A percentile compares a stretch with the other conserved stretches of the same genome.
phyloP scores from a whole-genome alignment of 2,113 vertebrate species.

The Chitala chitala region DNA sequence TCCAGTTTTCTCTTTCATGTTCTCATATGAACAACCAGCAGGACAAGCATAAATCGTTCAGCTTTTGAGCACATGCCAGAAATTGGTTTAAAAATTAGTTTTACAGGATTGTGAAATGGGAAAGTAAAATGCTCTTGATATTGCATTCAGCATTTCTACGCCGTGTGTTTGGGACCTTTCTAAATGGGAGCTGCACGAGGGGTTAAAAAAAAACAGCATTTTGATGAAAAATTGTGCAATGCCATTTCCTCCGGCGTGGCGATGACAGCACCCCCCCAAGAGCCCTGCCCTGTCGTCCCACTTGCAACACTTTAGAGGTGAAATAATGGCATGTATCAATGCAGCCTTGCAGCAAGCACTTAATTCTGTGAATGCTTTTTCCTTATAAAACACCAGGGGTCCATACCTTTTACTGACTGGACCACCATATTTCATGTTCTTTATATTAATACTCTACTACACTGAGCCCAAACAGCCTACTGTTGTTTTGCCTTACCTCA shows the following conservation, averaged over 20 bases:
- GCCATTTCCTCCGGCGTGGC: no score
- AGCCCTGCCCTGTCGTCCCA: no score
- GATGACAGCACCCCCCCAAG: slow-evolving; percentile 62
- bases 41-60: background rate
- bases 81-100: background rate
- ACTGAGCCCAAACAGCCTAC: slow-evolving; percentile 17
- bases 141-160: background rate
- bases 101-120: background rate
- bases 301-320: no score
- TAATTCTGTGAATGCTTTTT: background rate
- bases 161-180: background rate
- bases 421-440: background rate
- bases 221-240: slow-evolving; percentile 4
- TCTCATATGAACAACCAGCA: no score
- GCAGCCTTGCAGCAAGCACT: background rate
- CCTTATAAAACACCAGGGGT: background rate
- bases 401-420: background rate
- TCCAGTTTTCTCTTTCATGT: no score
- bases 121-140: background rate
- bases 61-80: background rate
- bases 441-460: no score
- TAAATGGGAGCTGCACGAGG: background rate
- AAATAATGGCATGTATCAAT: background rate
- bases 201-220: background rate
- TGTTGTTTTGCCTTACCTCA: slow-evolving; percentile 42